A percentile compares a stretch with the other conserved stretches of the same genome.
phyloP scores from a whole-genome alignment of 2,888 invertebrate genomes.

The Sphaeridia pumilis region DNA sequence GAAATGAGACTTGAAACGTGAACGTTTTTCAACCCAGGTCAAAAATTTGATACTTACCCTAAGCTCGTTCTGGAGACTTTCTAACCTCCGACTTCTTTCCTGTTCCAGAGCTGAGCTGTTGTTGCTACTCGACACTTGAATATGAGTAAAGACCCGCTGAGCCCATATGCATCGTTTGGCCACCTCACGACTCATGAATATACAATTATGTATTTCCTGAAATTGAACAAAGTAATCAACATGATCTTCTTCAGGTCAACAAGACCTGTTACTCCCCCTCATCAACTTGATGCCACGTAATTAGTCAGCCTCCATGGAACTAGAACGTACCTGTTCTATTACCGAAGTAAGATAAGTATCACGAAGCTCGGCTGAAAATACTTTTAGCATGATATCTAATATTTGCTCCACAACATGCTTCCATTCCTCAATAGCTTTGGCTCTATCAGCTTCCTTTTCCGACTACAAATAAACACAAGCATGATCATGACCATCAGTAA shows the following conservation, averaged over 20 bases:
- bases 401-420: constrained; percentile 51
- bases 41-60: too few species aligned
- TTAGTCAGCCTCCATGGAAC: not conserved
- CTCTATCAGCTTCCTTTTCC: constrained; percentile 41
- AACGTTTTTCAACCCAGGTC: not conserved
- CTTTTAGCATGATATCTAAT: constrained; percentile 55
- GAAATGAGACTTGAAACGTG: not conserved
- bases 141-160: constrained; percentile 50
- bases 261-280: too few species aligned
- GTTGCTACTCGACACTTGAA: constrained; percentile 43
- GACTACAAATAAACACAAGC: constrained; percentile 34
- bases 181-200: constrained; percentile 64
- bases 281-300: not conserved
- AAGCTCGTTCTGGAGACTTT: constrained; percentile 58
- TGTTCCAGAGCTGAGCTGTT: constrained; percentile 47
- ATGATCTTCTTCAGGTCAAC: not conserved
- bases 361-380: constrained; percentile 61
- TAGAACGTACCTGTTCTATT: constrained; percentile 56
- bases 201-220: constrained; percentile 67
- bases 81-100: constrained; percentile 57
- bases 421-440: constrained; percentile 46
- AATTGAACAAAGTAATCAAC: constrained; percentile 5
- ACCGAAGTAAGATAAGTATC: constrained; percentile 71
- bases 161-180: constrained; percentile 71
- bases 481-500: not conserved